Base-by-base conservation (phyloP, 2,113 vertebrate species). In the Syrmaticus mikado region DNA sequence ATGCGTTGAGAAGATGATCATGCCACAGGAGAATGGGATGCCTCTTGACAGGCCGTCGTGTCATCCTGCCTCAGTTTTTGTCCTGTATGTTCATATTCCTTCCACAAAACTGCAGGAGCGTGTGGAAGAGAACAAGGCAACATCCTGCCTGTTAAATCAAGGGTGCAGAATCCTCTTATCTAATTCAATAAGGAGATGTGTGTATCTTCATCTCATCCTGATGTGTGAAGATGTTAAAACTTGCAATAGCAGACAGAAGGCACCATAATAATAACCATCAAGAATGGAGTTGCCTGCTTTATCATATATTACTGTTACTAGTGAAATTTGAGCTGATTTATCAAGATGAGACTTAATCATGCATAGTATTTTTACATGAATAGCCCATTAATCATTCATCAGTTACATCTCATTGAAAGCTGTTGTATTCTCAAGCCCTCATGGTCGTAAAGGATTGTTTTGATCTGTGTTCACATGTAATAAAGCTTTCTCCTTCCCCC, bases 321-420 rank as follows among this genome's bases (percentile, higher is more conserved):
- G 76, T 87, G 89, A 89, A 97, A 96, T 94, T 81, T 85, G 87
- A 93, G 64, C 67, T 75, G 75, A 87, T 93, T 93, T 91, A 92
- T 94, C 87, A 87, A 93, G 82, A 87, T 91, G 57, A 81, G 64
- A 67, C 67, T 66, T 85, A 71, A 87, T 82, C 52, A 25, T n/a
- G 58, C 86, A 72, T 84, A 87, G 55, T 89, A 46, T 25, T 87
- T 88, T 32, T 82, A 52, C 46, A 27, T 38, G 87, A 92, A 77
- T 70, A 77, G 68, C 8, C 65, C 82, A 78, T 93, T 77, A 94
- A 83, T 97, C 93, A 85, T 85, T 92, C 60, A 41, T 87, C 75
- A 66, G 4, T 79, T 85, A 70, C 50, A 66, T 34, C 64, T 89
- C 65, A 79, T 13, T 77, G 82, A n/a, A 92, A 85, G 61, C 85